Conservation (phyloP, 1,140 invertebrate species). For the Drosophila pectinifera region DNA sequence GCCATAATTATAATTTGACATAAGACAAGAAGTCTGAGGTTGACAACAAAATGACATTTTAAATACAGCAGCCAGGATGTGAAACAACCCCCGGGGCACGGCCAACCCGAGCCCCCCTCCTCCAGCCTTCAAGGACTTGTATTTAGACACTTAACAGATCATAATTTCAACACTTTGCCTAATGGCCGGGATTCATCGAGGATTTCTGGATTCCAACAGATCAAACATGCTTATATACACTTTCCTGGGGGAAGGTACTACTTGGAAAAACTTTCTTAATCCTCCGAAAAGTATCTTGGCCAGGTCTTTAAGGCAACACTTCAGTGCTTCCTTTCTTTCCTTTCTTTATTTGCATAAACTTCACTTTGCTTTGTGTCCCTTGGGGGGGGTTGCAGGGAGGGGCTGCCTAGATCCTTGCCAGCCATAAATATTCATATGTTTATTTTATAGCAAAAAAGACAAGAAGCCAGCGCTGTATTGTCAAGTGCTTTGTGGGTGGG, state of each 20-base stretch:
- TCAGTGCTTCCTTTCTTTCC: background rate
- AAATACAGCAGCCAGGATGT: conserved; percentile 56
- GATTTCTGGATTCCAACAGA: conserved; percentile 31
- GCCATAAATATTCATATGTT: conserved; percentile 76
- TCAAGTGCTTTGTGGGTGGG: background rate
- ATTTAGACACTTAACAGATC: conserved; percentile 82
- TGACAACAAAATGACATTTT: conserved; percentile 85
- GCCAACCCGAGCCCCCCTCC: background rate
- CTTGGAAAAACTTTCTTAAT: conserved; percentile 22
- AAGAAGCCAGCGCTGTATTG: background rate
- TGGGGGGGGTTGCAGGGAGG: background rate
- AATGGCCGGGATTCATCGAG: conserved; percentile 38
- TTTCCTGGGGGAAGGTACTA: background rate
- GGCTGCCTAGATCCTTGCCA: conserved; percentile 13
- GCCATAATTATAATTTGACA: conserved; percentile 84
- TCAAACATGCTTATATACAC: background rate
- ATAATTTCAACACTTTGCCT: conserved; percentile 80
- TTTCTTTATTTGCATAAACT: conserved; percentile 35
- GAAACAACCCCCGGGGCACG: conserved; percentile 40
- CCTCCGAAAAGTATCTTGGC: conserved; percentile 11
- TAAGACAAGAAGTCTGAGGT: conserved; percentile 85
- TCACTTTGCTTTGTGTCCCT: conserved; percentile 21
- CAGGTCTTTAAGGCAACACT: background rate
- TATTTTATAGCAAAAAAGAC: conserved; percentile 58
- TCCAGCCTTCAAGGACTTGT: conserved; percentile 26